Conservation (phyloP, 2,888 invertebrate species). For the Acleris emargana region DNA sequence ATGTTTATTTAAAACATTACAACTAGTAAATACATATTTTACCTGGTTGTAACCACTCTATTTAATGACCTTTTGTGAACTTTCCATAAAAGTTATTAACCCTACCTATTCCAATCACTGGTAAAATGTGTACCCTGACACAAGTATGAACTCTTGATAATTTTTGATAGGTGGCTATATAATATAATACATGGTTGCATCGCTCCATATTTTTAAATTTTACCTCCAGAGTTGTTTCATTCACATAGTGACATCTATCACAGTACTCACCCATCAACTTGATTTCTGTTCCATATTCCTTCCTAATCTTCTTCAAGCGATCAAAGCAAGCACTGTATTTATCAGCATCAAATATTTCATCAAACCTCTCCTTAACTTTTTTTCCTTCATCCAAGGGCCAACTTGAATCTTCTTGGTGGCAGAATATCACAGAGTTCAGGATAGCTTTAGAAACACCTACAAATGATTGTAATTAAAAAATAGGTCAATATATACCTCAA, state of each 20-base stretch:
- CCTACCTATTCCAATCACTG: too few relatives aligned
- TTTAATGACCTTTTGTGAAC: too few relatives aligned
- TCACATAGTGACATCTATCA: neutral
- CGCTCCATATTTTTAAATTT: too few relatives aligned
- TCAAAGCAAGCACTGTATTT: constrained; percentile 96
- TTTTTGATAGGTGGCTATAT: too few relatives aligned
- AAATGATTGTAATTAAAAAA: constrained; percentile 44
- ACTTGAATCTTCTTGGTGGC: constrained; percentile 98
- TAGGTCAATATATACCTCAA: neutral
- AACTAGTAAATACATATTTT: too few relatives aligned
- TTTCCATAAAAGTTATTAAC: too few relatives aligned
- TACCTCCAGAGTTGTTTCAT: too few relatives aligned
- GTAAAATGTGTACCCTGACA: too few relatives aligned
- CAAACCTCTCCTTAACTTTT: constrained; percentile 97
- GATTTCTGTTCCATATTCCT: constrained; percentile 80
- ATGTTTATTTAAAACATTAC: too few relatives aligned
- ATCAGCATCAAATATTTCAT: constrained; percentile 98
- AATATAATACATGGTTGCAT: too few relatives aligned
- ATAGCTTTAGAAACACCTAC: constrained; percentile 97
- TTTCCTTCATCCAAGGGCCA: constrained; percentile 98
- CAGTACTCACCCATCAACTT: constrained; percentile 78
- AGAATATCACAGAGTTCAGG: constrained; percentile 98
- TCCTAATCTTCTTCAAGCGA: constrained; percentile 86
- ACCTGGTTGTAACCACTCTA: too few relatives aligned
- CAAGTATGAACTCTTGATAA: too few relatives aligned